Evolutionary conservation across 2,797 vertebrate genomes (phyloP).

Genomic region (Phyllotis vaccarum): DNA sequence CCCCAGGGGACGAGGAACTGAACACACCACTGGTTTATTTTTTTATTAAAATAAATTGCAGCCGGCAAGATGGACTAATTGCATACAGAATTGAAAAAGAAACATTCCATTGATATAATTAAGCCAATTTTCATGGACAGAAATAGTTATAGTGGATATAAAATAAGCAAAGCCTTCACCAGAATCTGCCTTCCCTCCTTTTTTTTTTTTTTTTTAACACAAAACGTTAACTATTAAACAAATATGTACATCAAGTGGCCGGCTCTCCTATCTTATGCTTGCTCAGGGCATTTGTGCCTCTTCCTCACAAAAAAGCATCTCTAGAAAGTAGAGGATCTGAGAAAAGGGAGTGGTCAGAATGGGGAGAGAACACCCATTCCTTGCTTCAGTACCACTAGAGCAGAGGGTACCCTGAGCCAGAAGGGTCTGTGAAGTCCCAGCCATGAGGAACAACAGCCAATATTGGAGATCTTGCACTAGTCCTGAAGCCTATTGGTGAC

Average conservation of each 20-base stretch:
- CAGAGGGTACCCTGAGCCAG: too few species aligned
- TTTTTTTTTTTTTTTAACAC: constrained; percentile 73
- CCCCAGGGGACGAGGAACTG: constrained; percentile 93
- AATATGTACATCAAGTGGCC: constrained; percentile 86
- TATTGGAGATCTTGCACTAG: rapidly evolving
- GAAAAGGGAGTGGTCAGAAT: neutral
- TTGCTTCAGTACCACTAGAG: neutral
- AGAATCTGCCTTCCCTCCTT: constrained; percentile 83
- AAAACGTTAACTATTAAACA: constrained; percentile 93
- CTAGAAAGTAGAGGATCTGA: neutral
- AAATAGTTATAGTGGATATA: constrained; percentile 92
- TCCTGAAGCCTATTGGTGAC: neutral
- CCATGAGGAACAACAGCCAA: neutral
- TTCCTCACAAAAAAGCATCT: neutral
- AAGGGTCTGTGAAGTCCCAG: neutral
- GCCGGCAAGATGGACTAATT: constrained; percentile 95
- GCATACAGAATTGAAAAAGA: constrained; percentile 93
- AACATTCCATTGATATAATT: constrained; percentile 94
- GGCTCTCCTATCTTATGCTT: constrained; percentile 86
- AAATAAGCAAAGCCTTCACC: constrained; percentile 94
- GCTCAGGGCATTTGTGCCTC: constrained; percentile 72
- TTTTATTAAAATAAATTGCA: constrained; percentile 98
- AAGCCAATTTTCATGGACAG: constrained; percentile 96
- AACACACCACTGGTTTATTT: constrained; percentile 95
- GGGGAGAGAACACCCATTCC: neutral